These are phyloP conservation scores for Pogonocherus hispidulus DNA, from an alignment of 2,888 invertebrate species.

Conservation along the genomic window DNA sequence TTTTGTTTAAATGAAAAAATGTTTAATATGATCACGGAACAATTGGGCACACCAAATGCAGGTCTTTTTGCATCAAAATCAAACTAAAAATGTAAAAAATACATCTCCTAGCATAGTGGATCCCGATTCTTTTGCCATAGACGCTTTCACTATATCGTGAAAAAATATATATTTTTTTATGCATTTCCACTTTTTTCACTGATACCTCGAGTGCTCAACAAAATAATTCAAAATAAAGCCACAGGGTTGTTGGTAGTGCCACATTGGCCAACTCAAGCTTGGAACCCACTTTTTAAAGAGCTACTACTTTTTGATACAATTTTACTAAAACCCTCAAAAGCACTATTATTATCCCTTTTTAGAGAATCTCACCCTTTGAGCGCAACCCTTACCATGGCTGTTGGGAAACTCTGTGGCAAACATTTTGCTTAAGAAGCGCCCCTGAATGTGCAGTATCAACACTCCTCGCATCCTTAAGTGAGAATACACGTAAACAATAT, in stretches of 20 bases:
- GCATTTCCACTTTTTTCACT: constrained; percentile 54
- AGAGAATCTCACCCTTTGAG: not conserved
- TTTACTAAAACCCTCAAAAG: not conserved
- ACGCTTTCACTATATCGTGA: constrained; percentile 50
- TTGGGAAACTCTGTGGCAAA: not conserved
- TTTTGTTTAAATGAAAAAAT: not conserved
- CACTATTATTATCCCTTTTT: not conserved
- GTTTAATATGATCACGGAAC: constrained; percentile 27
- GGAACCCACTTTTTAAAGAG: constrained; percentile 50
- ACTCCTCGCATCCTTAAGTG: not conserved
- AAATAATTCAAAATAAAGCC: constrained; percentile 53
- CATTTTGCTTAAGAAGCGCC: not conserved
- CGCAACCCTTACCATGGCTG: not conserved
- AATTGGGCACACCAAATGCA: constrained; percentile 41
- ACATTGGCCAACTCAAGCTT: constrained; percentile 52
- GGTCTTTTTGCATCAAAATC: constrained; percentile 51
- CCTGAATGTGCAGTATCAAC: not conserved
- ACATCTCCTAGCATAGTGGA: constrained; percentile 49
- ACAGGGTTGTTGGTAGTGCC: constrained; percentile 53
- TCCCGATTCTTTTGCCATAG: constrained; percentile 43
- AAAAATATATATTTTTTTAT: constrained; percentile 44
- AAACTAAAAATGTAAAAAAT: constrained; percentile 51
- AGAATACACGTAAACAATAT: not conserved
- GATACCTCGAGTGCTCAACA: constrained; percentile 49
- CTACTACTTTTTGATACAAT: not conserved